phyloP scores from a whole-genome alignment of 2,797 vertebrate species.

The Rhabdophis nuchalis region DNA sequence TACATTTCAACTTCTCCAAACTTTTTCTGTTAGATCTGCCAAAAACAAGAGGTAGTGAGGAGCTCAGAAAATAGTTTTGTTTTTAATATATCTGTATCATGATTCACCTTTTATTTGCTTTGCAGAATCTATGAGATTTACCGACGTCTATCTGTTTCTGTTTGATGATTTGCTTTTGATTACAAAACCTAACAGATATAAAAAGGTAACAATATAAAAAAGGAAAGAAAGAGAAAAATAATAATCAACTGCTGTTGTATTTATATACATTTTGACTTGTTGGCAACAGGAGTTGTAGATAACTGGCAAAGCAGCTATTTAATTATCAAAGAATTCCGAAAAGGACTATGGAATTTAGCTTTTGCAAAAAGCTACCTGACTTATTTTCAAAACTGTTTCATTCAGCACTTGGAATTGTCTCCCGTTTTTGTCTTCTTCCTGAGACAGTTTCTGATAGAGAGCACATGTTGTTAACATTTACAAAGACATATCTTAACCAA shows the following conservation, averaged over 20 bases:
- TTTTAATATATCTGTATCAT: neutral
- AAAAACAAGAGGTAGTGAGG: neutral
- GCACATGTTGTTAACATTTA: neutral
- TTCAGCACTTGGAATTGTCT: neutral
- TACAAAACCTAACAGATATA: constrained; percentile 86
- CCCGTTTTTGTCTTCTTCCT: neutral
- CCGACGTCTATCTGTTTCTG: constrained; percentile 86
- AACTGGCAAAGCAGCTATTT: neutral
- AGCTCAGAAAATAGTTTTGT: constrained; percentile 11
- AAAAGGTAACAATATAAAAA: constrained; percentile 75
- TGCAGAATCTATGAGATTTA: constrained; percentile 79
- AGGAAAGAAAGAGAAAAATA: constrained; percentile 11
- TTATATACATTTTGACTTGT: neutral
- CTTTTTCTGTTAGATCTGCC: neutral
- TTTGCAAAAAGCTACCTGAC: neutral
- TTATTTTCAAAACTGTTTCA: neutral
- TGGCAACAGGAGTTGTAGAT: neutral
- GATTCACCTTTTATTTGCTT: constrained; percentile 32
- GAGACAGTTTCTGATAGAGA: neutral
- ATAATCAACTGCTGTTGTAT: neutral
- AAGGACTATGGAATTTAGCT: neutral
- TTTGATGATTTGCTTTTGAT: constrained; percentile 90
- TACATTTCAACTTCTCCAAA: neutral
- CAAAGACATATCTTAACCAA: neutral
- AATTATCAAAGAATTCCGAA: neutral